A percentile compares a stretch with the other conserved stretches of the same genome.
phyloP scores from a whole-genome alignment of 2,888 invertebrate genomes.

The Sepiola atlantica region DNA sequence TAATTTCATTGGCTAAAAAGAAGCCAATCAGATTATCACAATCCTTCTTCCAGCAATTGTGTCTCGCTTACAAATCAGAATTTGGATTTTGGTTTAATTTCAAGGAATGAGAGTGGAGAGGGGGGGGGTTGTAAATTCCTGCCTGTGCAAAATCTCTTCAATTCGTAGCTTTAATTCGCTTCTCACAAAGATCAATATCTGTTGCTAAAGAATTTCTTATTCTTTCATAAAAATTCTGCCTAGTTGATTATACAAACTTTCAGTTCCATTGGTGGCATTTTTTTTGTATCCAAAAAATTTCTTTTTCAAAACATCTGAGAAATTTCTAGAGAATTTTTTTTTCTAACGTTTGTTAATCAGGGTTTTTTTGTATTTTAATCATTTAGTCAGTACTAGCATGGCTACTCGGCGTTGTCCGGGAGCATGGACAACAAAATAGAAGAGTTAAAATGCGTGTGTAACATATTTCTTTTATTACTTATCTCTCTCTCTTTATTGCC shows the following conservation, averaged over 20 bases:
- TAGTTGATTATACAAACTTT: not conserved
- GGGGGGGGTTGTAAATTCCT: not conserved
- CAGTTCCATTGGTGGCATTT: not conserved
- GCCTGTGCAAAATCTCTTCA: not conserved
- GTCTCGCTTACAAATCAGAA: not conserved
- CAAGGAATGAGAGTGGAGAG: not conserved
- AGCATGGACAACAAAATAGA: no score
- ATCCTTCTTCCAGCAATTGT: not conserved
- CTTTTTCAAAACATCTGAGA: not conserved
- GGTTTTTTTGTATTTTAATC: no score
- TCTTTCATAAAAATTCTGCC: not conserved
- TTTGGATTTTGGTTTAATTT: slow-evolving; percentile 32
- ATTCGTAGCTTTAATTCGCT: not conserved
- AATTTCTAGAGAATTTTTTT: not conserved
- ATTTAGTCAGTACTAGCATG: no score
- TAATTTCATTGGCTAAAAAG: not conserved
- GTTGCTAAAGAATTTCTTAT: not conserved
- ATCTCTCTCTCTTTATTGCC: no score
- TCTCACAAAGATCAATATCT: not conserved
- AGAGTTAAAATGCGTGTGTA: no score
- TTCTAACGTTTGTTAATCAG: not conserved
- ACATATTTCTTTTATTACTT: no score
- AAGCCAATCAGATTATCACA: not conserved
- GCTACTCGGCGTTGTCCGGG: no score
- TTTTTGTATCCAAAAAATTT: no score